A percentile compares a stretch with the other conserved stretches of the same genome.
Evolutionary conservation across 2,113 vertebrate species (phyloP).

Genomic region (Brachypteracias leptosomus): DNA sequence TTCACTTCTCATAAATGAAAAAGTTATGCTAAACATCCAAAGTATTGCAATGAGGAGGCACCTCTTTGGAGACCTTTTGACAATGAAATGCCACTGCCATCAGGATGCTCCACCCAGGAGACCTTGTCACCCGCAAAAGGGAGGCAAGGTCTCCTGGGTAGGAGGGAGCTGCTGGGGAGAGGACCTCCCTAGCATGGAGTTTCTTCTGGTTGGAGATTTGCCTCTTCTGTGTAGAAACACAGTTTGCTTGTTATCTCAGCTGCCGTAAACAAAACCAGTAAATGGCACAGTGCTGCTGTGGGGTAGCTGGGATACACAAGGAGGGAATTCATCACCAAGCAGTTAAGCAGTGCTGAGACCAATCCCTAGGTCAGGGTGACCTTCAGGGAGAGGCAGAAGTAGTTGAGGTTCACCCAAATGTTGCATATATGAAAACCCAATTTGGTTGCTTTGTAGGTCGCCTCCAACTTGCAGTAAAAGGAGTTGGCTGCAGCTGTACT

Average conservation of each 20-base stretch:
- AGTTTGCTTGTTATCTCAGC: not conserved
- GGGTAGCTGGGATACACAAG: not conserved
- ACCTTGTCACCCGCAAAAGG: not conserved
- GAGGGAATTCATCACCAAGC: not conserved
- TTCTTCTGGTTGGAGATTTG: not conserved
- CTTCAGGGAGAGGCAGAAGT: not conserved
- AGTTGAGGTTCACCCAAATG: not conserved
- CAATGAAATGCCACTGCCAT: not conserved
- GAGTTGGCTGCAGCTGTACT: constrained; percentile 16
- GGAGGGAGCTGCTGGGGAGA: not conserved
- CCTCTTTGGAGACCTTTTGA: not conserved
- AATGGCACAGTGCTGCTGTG: not conserved
- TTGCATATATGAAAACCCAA: not conserved
- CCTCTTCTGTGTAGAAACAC: not conserved
- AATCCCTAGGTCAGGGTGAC: not conserved
- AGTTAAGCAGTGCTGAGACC: not conserved
- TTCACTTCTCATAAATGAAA: not conserved
- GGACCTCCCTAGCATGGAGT: not conserved
- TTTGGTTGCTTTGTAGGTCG: not conserved
- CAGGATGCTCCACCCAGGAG: not conserved
- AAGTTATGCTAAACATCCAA: not conserved
- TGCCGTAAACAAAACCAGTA: not conserved
- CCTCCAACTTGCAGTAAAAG: not conserved
- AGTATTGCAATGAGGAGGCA: not conserved
- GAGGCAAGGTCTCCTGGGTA: not conserved